Evolutionary conservation across 2,888 invertebrate genomes (phyloP), one percentile per base, ranked within the genome.

Genomic region (Hoplodrina blanda): DNA sequence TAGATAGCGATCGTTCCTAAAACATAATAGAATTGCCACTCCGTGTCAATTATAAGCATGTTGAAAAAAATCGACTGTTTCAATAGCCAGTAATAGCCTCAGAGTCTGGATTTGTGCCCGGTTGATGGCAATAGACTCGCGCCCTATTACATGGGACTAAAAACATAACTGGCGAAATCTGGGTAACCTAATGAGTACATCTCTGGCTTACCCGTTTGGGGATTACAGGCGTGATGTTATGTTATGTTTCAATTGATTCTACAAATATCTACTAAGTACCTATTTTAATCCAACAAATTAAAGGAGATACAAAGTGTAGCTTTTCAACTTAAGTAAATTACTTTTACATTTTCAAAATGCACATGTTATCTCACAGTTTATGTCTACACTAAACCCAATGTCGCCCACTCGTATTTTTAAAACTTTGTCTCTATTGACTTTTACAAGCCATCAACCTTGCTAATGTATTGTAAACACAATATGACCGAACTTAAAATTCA

Each of bases 401-500:
- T 50, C 17, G 52, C n/a, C 15, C 19, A 20, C 46, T 6, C 56
- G 7, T 56, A 62, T 62, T 46, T 67, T 49, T 33, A 11, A 33
- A 55, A 54, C 56, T 33, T 49, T 46, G 44, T 49, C 46, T 69
- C 8, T 19, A 62, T 67, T 57, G 30, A 61, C 46, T 62, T 70
- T 70, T 56, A 46, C 30, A 66, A 77, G 25, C 68, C 56, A 68
- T 63, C 20, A 62, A 49, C 46, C 54, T 10, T 30, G 15, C 6
- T 65, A 77, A 69, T 61, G 49, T 50, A 69, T 67, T 63, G 30
- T 50, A 78, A 73, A 59, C 62, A 62, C 65, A 76, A 66, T 57
- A 55, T 54, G 52, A 52, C 17, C 37, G 63, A 81, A 63, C 70
- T 70, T 62, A 71, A 81, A 81, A 73, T 72, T 81, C 50, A 66